phyloP scores from a whole-genome alignment of 2,797 vertebrate species.

The Strix occidentalis region DNA sequence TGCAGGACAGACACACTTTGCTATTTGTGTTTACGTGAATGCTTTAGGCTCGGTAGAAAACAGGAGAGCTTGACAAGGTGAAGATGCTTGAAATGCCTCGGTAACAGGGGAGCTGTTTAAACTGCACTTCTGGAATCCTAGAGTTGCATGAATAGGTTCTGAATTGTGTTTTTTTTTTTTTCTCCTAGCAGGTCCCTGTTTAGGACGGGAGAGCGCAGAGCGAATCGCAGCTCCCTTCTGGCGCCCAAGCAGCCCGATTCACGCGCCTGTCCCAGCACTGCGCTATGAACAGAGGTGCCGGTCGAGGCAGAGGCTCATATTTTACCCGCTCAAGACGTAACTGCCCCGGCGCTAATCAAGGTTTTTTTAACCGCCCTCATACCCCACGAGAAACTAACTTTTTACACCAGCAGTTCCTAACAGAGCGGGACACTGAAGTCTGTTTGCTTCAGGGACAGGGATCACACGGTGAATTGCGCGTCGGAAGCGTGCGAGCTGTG shows the following conservation, averaged over 20 bases:
- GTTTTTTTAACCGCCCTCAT: background rate
- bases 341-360: background rate
- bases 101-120: background rate
- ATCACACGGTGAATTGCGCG: background rate
- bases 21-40: background rate
- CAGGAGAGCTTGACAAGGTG: rapidly evolving
- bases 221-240: background rate
- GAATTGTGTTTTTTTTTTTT: background rate
- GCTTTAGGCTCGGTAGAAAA: background rate
- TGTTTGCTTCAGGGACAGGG: background rate
- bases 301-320: conserved; percentile 69
- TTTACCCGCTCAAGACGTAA: background rate
- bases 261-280: background rate
- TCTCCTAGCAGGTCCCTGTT: background rate
- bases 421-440: conserved; percentile 70
- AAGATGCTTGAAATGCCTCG: background rate
- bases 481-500: background rate
- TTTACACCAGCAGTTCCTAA: conserved; percentile 79
- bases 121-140: rapidly evolving
- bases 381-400: conserved; percentile 45
- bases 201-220: background rate
- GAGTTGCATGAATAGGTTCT: background rate
- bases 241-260: background rate
- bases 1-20: background rate
- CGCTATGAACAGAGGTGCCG: conserved; percentile 83